Evolutionary conservation across 1,140 invertebrate genomes (phyloP).

Genomic region (Cepaea nemoralis): DNA sequence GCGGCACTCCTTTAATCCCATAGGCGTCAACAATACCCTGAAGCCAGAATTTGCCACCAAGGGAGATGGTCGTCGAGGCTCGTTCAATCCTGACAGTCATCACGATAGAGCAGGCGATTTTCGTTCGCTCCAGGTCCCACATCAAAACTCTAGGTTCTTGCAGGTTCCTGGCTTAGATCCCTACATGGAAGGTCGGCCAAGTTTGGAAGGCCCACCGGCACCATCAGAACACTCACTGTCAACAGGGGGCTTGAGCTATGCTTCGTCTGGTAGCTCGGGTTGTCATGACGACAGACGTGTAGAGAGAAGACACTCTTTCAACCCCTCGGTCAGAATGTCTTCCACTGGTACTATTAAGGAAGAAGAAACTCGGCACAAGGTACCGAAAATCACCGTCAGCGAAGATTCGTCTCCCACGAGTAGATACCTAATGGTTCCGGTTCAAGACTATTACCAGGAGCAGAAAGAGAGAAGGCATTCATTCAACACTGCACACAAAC

Average conservation of each 20-base stretch:
- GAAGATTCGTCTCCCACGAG: neutral
- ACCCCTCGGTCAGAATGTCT: neutral
- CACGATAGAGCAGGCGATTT: neutral
- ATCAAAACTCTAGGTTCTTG: slow-evolving; percentile 20
- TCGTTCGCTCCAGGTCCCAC: neutral
- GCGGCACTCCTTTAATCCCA: slow-evolving; percentile 33
- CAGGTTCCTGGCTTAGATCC: slow-evolving; percentile 32
- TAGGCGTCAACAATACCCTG: slow-evolving; percentile 17
- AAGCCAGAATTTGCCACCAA: slow-evolving; percentile 31
- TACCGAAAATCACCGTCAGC: slow-evolving; percentile 28
- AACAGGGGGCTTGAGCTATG: neutral
- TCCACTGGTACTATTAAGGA: neutral
- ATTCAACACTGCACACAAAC: slow-evolving; percentile 12
- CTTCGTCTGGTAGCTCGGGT: neutral
- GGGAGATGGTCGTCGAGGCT: neutral
- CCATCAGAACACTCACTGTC: neutral
- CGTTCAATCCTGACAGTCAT: neutral
- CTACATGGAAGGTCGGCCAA: slow-evolving; percentile 21
- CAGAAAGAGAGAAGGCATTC: slow-evolving; percentile 19
- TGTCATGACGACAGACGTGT: slow-evolving; percentile 7
- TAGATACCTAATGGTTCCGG: slow-evolving; percentile 21
- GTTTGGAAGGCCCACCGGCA: neutral
- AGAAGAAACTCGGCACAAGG: slow-evolving; percentile 9
- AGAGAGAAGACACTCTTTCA: slow-evolving; percentile 34
- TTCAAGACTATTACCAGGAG: slow-evolving; percentile 26